phyloP scores from a whole-genome alignment of 2,113 vertebrate species.

The Candoia aspera region DNA sequence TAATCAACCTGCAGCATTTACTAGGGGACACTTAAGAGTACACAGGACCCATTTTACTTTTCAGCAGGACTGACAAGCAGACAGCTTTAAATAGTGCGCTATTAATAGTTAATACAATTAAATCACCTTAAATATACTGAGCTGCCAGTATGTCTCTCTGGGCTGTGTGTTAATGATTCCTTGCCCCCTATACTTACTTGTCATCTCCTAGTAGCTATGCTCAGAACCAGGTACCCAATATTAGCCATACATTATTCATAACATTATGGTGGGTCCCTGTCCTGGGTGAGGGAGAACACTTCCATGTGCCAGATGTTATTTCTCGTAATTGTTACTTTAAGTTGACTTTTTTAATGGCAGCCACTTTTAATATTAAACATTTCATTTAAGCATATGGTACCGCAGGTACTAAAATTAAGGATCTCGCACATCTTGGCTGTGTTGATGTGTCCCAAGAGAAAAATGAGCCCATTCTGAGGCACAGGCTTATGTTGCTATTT shows the following conservation, averaged over 20 bases:
- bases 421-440: not conserved
- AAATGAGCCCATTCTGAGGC: not conserved
- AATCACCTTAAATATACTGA: not conserved
- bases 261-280: not conserved
- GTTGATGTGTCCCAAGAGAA: constrained; percentile 20
- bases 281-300: not conserved
- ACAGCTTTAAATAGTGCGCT: not conserved
- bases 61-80: not conserved
- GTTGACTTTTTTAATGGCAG: constrained; percentile 17
- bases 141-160: not conserved
- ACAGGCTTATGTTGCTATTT: not conserved
- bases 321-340: constrained; percentile 25
- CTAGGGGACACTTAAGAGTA: not conserved
- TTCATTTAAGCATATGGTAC: constrained; percentile 14
- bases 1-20: not conserved
- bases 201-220: not conserved
- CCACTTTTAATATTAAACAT: constrained; percentile 13
- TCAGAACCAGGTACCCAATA: not conserved
- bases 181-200: not conserved
- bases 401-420: constrained; percentile 27
- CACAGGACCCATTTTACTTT: not conserved
- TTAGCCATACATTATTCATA: constrained; percentile 18
- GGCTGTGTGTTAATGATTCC: not conserved
- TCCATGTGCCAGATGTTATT: constrained; percentile 4
- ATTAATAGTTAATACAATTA: not conserved